phyloP scores from a whole-genome alignment of 2,113 vertebrate species.

The Thamnophis sirtalis region DNA sequence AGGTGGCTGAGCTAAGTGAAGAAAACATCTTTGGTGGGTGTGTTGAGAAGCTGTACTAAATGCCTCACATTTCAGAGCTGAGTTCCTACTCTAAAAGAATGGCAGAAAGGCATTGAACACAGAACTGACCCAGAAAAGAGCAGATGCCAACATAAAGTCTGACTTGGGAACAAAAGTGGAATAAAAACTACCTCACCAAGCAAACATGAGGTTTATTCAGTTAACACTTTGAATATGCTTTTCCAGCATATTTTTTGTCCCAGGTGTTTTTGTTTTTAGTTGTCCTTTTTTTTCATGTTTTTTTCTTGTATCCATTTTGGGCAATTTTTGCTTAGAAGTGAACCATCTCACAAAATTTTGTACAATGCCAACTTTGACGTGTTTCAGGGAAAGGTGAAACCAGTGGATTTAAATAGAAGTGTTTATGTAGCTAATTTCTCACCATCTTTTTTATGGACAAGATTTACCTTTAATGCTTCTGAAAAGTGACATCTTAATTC shows the following conservation, averaged over 20 bases:
- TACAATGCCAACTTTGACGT: neutral
- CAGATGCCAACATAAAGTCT: neutral
- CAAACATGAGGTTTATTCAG: neutral
- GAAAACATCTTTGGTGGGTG: neutral
- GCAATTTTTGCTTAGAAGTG: neutral
- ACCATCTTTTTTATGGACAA: neutral
- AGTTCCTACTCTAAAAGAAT: neutral
- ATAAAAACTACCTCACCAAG: neutral
- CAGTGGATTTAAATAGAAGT: neutral
- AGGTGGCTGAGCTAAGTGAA: neutral
- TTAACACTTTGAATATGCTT: neutral
- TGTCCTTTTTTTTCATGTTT: neutral
- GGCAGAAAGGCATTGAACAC: neutral
- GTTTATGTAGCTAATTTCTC: neutral
- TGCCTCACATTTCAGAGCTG: neutral
- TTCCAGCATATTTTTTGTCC: neutral
- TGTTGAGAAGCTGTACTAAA: neutral
- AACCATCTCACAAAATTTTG: neutral
- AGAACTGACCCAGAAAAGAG: neutral
- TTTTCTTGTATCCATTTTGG: neutral
- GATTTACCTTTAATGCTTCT: neutral
- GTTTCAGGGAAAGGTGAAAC: neutral
- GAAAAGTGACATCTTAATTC: neutral
- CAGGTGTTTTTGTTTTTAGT: neutral
- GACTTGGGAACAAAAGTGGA: neutral